Base-by-base conservation (phyloP, 2,113 vertebrate species). In the Raja brachyura region DNA sequence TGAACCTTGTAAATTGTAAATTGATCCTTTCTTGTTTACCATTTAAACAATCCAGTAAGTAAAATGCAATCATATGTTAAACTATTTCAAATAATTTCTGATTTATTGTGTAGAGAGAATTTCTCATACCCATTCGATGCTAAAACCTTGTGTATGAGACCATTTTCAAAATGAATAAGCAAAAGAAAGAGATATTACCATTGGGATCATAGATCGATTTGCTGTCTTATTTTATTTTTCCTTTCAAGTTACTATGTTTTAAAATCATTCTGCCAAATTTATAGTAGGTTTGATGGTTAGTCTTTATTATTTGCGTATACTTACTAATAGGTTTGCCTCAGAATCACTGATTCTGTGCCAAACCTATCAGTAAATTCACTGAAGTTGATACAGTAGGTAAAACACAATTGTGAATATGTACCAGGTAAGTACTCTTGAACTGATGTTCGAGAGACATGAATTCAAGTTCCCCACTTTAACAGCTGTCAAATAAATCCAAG, bases 1-100 rank as follows among this genome's bases (percentile, higher is more conserved):
- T 48, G 39, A 48, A 1, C 39, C 39, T 48, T 48, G 39, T 1
- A 48, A 48, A 48, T 48, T 48, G 39, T 48, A 48, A 92, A 92
- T 48, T 54, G 18, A 73, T 73, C 33, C 68, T 28, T 28, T 73
- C 66, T 48, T 25, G 68, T 48, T 92, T 92, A 68, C 54, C 63
- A 73, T 54, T 48, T 73, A 33, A 31, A 48, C n/a, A 90, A 90
- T 48, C 63, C 66, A 54, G 73, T 92, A 73, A 92, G 9, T 92
- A 48, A 92, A 92, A 48, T 92, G 33, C 20, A 73, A 92, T 54
- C 68, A 92, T 70, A 92, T 73, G 68, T 54, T 92, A 22, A 73
- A 70, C 33, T 92, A 54, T 54, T 74, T 73, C 11, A 54, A 73
- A 74, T 92, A 92, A 48, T 92, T 54, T 73, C 22, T 73, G 90